These are phyloP conservation scores for Sphaerophoria taeniata DNA, from an alignment of 2,888 invertebrate genomes.

Conservation along the genomic window DNA sequence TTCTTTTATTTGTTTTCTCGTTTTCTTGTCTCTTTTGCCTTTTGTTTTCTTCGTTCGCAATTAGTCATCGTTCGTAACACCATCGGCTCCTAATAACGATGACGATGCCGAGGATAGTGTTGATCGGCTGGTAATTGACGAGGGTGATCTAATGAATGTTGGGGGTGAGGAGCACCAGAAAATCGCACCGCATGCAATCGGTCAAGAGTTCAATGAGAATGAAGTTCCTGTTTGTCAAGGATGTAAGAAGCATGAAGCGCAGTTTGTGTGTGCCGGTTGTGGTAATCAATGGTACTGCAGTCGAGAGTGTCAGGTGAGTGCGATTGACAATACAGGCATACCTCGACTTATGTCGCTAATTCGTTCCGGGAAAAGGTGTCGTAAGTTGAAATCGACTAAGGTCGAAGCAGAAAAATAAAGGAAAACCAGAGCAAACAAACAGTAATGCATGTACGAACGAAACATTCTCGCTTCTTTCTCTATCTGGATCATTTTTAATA, in stretches of 20 bases:
- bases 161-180: slow-evolving; percentile 78
- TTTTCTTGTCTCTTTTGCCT: slow-evolving; percentile 40
- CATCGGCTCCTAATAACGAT: slow-evolving; percentile 77
- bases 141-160: slow-evolving; percentile 83
- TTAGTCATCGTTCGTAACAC: slow-evolving; percentile 56
- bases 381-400: no score
- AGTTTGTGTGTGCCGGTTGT: slow-evolving; percentile 95
- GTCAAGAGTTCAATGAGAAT: slow-evolving; percentile 83
- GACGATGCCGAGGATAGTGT: slow-evolving; percentile 87
- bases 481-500: no score
- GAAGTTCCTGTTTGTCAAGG: slow-evolving; percentile 91
- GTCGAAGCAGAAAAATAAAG: no score
- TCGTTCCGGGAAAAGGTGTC: no score
- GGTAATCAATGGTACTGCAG: slow-evolving; percentile 98
- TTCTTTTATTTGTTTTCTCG: slow-evolving; percentile 60
- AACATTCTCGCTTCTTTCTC: no score
- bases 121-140: slow-evolving; percentile 86
- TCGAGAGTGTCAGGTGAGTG: slow-evolving; percentile 92
- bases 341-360: no score
- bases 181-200: slow-evolving; percentile 79
- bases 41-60: slow-evolving; percentile 24
- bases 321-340: neutral
- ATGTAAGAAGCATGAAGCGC: slow-evolving; percentile 91
- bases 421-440: no score
- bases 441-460: no score